A percentile compares a stretch with the other conserved stretches of the same genome.
phyloP scores from a whole-genome alignment of 1,140 invertebrate genomes.

The Cataglyphis hispanica region DNA sequence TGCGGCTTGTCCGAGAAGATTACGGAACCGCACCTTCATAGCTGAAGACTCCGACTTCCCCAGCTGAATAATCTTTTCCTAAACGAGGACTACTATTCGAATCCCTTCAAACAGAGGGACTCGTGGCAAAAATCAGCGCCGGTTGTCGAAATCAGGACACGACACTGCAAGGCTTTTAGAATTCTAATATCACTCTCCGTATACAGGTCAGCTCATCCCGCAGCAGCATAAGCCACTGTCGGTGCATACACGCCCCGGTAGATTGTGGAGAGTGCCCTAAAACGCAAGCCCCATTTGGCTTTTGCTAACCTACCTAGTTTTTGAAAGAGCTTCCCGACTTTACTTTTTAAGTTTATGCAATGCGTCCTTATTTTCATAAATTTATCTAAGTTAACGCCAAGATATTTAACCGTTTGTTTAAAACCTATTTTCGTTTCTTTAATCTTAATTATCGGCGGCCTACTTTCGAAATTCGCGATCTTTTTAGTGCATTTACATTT shows the following conservation, averaged over 20 bases:
- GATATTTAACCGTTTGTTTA: background rate
- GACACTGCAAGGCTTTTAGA: slow-evolving; percentile 62
- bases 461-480: background rate
- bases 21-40: no score
- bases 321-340: background rate
- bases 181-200: slow-evolving; percentile 1
- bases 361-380: background rate
- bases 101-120: no score
- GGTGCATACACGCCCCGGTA: background rate
- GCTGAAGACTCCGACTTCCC: no score
- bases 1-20: no score
- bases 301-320: background rate
- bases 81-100: no score
- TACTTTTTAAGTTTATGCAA: background rate
- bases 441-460: no score
- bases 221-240: background rate
- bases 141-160: slow-evolving; percentile 66
- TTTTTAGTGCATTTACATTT: background rate
- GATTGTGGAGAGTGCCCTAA: no score
- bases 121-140: background rate
- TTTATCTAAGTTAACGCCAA: background rate
- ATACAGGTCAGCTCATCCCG: slow-evolving; percentile 21
- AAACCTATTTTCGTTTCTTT: background rate
- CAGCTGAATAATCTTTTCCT: no score
- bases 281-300: no score